A percentile compares a stretch with the other conserved stretches of the same genome.
These are phyloP conservation scores for Pterois miles DNA, from an alignment of 2,797 vertebrate genomes.

Conservation along the genomic window DNA sequence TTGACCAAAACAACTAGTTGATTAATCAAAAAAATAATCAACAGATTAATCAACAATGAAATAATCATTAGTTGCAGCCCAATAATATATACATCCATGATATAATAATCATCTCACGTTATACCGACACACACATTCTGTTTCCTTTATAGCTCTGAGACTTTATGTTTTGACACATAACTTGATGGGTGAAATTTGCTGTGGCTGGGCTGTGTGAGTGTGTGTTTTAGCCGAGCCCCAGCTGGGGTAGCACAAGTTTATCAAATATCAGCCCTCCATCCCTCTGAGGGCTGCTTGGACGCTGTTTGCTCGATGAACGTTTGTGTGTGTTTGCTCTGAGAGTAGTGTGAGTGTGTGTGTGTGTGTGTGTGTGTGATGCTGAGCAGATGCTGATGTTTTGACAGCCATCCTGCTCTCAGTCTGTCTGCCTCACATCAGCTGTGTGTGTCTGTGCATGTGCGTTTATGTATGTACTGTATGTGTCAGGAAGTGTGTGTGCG, in stretches of 20 bases:
- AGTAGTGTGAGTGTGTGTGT: constrained; percentile 50
- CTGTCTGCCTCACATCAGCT: constrained; percentile 62
- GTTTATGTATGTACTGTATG: constrained; percentile 8
- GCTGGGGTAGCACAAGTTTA: constrained; percentile 63
- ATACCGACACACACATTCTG: not conserved
- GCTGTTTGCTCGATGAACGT: constrained; percentile 50
- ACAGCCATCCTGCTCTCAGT: constrained; percentile 70
- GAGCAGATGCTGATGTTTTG: constrained; percentile 79
- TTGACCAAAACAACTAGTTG: too few species aligned
- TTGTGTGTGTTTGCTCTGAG: constrained; percentile 59
- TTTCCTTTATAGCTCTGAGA: not conserved
- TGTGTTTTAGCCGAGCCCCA: constrained; percentile 48
- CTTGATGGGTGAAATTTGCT: constrained; percentile 3
- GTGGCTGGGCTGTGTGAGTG: not conserved
- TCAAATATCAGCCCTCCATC: constrained; percentile 63
- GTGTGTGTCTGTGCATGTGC: not conserved
- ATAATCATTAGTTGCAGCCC: too few species aligned
- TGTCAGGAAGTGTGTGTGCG: constrained; percentile 43
- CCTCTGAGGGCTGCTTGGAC: constrained; percentile 59
- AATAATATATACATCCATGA: too few species aligned
- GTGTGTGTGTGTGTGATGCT: constrained; percentile 61
- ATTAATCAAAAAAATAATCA: too few species aligned
- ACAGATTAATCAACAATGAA: too few species aligned
- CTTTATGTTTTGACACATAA: not conserved
- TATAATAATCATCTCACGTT: not conserved